Conservation (phyloP, 1,140 invertebrate species). For the Coptotermes formosanus region DNA sequence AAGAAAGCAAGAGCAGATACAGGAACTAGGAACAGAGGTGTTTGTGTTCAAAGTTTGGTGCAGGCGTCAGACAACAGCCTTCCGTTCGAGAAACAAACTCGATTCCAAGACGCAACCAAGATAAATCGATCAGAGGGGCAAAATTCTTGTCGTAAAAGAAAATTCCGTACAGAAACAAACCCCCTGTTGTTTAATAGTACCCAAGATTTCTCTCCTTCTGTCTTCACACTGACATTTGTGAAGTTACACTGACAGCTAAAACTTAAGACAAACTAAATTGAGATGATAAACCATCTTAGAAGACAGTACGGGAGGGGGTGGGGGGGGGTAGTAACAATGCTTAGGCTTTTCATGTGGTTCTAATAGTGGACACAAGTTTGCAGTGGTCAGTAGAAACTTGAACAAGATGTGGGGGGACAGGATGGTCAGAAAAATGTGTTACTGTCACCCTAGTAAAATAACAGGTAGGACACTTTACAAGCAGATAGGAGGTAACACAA, state of each 20-base stretch:
- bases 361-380: slow-evolving; percentile 4
- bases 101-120: neutral
- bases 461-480: too few species aligned
- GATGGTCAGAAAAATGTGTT: neutral
- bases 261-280: neutral
- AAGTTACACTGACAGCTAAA: neutral
- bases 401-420: neutral
- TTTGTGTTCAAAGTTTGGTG: neutral
- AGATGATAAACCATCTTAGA: neutral
- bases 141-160: neutral
- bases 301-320: too few species aligned
- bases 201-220: neutral
- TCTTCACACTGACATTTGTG: neutral
- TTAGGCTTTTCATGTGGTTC: neutral
- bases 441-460: neutral
- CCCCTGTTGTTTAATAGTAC: neutral
- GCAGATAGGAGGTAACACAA: too few species aligned
- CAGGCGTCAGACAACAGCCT: neutral
- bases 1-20: neutral
- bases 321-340: neutral
- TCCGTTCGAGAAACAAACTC: neutral
- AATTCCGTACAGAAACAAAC: slow-evolving; percentile 8
- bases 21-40: neutral
- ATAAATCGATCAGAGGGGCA: slow-evolving; percentile 5
- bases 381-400: slow-evolving; percentile 1